Base-by-base conservation (phyloP, 2,797 vertebrate species). In the Xenentodon cancila region DNA sequence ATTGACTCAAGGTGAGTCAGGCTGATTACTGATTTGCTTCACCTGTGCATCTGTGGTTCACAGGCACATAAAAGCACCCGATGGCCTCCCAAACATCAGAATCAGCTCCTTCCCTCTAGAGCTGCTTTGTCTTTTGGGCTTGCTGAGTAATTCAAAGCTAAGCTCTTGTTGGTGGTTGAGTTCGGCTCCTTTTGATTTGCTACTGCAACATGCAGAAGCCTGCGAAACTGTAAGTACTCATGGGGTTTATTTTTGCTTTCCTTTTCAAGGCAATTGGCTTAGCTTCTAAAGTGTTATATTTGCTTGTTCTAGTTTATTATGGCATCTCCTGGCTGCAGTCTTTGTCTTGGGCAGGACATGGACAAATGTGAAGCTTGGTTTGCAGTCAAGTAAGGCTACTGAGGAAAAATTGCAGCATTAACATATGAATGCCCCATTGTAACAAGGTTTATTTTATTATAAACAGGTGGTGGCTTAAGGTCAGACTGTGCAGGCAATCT, bases 401-500 rank as follows among this genome's bases (percentile, higher is more conserved):
- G 1, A 1, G 3, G 1, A 48, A 9, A 22, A 1, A 15, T 15
- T 18, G n/a, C 2, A 18, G 7, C 1, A 22, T 5, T 18, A 22
- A 5, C 9, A 21, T 2, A 11, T 18, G 2, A 21, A 20, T 7
- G 12, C 1, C 9, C 11, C 19, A 4, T 47, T n/a, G 9, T 37
- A 9, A 13, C 9, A 2, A 11, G 2, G 12, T 37, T 30, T 42
- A 30, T 30, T 15, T 40, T 40, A 17, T 2, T 1, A 2, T 4
- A 3, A 60, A 22, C 67, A 90, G 89, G 51, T 68, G 68, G 62
- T 25, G 88, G 81, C 21, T 70, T 92, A 43, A 88, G 8, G 65
- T 43, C 80, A 0, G 90, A 93, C 19, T 95, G 94, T 75, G 19
- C 71, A 1, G 93, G 82, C 18, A 92, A 88, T 73, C 63, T 92